Conservation (phyloP, 2,113 vertebrate genomes). For the Orycteropus afer region DNA sequence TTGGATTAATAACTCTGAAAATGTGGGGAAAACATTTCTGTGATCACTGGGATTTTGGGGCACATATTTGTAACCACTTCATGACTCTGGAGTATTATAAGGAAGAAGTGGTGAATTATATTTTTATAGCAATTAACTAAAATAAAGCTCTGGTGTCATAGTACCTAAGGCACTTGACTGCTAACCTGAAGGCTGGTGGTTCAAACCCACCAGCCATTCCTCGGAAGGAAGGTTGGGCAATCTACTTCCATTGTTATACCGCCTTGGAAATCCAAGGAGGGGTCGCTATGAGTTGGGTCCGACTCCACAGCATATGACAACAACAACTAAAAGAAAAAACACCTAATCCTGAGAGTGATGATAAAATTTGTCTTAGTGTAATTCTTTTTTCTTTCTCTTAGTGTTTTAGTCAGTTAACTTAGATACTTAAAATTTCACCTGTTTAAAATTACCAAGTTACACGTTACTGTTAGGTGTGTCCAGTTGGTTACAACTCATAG, state of each 20-base stretch:
- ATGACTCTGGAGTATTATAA: not conserved
- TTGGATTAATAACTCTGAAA: not conserved
- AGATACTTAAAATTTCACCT: not conserved
- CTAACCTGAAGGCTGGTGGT: no score
- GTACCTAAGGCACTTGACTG: no score
- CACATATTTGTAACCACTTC: conserved; percentile 6
- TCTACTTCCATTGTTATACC: no score
- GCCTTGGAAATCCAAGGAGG: no score
- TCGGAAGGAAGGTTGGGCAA: no score
- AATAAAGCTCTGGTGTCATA: no score
- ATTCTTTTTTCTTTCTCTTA: not conserved
- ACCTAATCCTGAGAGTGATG: not conserved
- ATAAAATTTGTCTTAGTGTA: not conserved
- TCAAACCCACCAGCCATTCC: no score
- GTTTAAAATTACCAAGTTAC: not conserved
- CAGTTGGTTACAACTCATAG: no score
- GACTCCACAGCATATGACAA: no score
- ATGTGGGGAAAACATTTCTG: not conserved
- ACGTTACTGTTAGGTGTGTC: no score
- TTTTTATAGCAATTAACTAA: not conserved
- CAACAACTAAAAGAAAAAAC: no score
- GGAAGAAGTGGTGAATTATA: not conserved
- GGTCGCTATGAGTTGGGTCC: no score
- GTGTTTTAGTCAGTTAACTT: conserved; percentile 23
- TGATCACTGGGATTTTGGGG: conserved; percentile 52